These are phyloP conservation scores for Ranitomeya variabilis DNA, from an alignment of 2,113 vertebrate genomes.

Conservation along the genomic window DNA sequence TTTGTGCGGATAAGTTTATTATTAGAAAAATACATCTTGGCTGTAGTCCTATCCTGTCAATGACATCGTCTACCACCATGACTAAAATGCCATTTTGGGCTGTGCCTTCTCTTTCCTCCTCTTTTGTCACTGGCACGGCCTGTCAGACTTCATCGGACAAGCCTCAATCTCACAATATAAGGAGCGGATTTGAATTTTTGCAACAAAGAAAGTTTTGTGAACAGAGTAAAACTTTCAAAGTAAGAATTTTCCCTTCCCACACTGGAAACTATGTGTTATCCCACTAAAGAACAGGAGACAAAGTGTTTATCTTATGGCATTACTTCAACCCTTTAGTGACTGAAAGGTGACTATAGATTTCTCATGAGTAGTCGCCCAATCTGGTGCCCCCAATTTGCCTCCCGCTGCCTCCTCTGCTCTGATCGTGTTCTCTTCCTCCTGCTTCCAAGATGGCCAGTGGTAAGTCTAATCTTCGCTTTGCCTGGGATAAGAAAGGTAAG, in stretches of 20 bases:
- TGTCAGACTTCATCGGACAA: background rate
- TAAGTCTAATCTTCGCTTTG: no score
- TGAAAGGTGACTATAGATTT: no score
- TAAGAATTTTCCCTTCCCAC: background rate
- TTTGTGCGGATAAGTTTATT: background rate
- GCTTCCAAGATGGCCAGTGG: no score
- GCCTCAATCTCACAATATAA: background rate
- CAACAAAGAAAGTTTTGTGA: slow-evolving; percentile 2
- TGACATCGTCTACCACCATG: background rate
- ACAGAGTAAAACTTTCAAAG: background rate
- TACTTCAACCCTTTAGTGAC: background rate
- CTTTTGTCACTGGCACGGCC: background rate
- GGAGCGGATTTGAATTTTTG: background rate
- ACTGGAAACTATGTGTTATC: background rate
- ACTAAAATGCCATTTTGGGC: slow-evolving; percentile 1
- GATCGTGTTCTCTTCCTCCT: no score
- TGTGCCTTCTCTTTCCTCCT: background rate
- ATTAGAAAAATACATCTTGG: background rate
- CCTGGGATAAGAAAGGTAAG: no score
- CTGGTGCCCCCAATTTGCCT: no score
- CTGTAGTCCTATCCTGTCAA: background rate
- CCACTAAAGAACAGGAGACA: background rate
- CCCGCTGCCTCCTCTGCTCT: no score
- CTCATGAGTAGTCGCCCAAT: no score
- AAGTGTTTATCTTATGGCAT: background rate